phyloP scores from a whole-genome alignment of 2,797 vertebrate species.

The Eulemur coronatus region DNA sequence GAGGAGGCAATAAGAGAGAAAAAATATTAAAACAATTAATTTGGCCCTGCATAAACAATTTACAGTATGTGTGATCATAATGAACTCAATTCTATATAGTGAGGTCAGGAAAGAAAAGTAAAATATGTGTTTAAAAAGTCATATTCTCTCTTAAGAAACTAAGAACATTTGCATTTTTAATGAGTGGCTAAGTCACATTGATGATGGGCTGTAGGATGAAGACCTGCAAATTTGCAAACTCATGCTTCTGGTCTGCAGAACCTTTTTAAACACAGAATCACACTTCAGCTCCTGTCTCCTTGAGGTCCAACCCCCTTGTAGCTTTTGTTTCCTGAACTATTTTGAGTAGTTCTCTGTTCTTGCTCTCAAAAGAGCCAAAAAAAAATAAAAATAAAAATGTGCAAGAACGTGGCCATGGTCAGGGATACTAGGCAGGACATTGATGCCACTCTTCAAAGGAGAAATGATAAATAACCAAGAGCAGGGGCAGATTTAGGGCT shows the following conservation, averaged over 20 bases:
- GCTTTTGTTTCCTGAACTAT: not conserved
- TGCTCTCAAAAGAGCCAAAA: not conserved
- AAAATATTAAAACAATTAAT: conserved; percentile 28
- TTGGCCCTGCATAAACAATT: not conserved
- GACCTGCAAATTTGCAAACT: not conserved
- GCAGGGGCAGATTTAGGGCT: not conserved
- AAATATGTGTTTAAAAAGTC: not conserved
- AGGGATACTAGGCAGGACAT: not conserved
- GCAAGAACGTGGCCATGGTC: not conserved
- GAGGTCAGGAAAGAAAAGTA: not conserved
- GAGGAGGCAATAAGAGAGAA: not conserved
- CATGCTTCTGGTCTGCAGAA: not conserved
- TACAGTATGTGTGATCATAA: not conserved
- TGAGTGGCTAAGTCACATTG: not conserved
- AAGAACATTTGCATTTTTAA: not conserved
- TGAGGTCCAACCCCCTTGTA: not conserved
- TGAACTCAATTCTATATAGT: not conserved
- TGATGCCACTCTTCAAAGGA: not conserved
- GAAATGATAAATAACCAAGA: not conserved
- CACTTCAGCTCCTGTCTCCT: not conserved
- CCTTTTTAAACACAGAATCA: not conserved
- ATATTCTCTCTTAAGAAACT: not conserved
- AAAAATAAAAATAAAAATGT: not conserved
- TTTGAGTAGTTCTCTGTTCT: conserved; percentile 4
- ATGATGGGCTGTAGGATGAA: not conserved